phyloP scores from a whole-genome alignment of 2,888 invertebrate species.

The Drosophila pseudotalamancana region DNA sequence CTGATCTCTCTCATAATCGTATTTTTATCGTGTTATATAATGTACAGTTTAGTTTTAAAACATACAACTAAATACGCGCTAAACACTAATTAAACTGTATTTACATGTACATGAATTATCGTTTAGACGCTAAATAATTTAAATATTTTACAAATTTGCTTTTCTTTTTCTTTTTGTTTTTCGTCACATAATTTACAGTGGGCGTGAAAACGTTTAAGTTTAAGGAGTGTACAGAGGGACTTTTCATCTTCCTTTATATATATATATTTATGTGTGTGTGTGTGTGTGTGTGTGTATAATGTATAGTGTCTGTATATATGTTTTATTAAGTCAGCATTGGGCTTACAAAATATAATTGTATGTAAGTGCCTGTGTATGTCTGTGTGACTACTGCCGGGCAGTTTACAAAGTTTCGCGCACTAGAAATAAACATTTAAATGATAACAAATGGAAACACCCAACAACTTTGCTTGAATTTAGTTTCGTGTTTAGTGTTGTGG shows the following conservation, averaged over 20 bases:
- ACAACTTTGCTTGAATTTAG: constrained; percentile 42
- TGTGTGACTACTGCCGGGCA: constrained; percentile 39
- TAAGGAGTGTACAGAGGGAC: constrained; percentile 60
- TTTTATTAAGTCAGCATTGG: constrained; percentile 37
- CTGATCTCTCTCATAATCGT: constrained; percentile 47
- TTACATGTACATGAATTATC: constrained; percentile 59
- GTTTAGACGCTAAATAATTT: constrained; percentile 75
- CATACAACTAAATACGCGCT: constrained; percentile 78
- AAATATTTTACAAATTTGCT: constrained; percentile 69
- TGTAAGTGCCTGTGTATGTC: constrained; percentile 22
- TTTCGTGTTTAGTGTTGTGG: constrained; percentile 41
- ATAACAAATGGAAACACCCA: constrained; percentile 28
- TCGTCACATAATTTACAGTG: constrained; percentile 74
- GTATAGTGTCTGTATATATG: constrained; percentile 32
- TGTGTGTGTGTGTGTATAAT: constrained; percentile 2
- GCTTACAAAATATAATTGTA: constrained; percentile 40
- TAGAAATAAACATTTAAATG: constrained; percentile 28
- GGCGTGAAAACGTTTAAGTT: constrained; percentile 67
- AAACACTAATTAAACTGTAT: constrained; percentile 78
- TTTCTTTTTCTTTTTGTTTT: constrained; percentile 27
- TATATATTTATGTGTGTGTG: constrained; percentile 11
- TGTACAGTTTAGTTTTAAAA: constrained; percentile 77
- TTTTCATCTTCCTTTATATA: constrained; percentile 20
- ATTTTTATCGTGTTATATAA: constrained; percentile 73
- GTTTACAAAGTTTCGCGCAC: constrained; percentile 63